Conservation (phyloP, 64 coral and sea anemone genomes). For the Stylophora pistillata region DNA sequence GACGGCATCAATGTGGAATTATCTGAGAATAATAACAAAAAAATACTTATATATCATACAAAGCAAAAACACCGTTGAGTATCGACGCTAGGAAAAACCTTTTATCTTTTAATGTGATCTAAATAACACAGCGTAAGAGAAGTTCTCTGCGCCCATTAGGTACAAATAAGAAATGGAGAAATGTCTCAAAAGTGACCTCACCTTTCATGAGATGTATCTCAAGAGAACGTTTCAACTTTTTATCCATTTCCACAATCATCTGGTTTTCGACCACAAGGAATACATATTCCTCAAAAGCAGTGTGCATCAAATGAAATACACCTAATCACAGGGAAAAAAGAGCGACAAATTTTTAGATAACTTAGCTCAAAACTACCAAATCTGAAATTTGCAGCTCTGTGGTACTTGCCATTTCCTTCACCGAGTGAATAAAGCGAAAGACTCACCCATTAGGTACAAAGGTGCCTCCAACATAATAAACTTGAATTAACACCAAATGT, state of each 20-base stretch:
- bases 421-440: too few relatives aligned
- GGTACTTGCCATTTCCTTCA: too few relatives aligned
- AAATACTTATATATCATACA: background rate
- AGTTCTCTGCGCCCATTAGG: background rate
- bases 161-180: background rate
- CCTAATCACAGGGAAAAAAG: conserved; percentile 40
- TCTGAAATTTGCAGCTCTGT: background rate
- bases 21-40: background rate
- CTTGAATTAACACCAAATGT: too few relatives aligned
- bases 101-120: too few relatives aligned
- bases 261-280: conserved; percentile 95
- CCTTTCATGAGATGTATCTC: conserved; percentile 65
- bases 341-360: background rate
- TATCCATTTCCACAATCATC: conserved; percentile 73
- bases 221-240: conserved; percentile 58
- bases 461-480: too few relatives aligned
- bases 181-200: conserved; percentile 1
- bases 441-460: too few relatives aligned
- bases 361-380: background rate
- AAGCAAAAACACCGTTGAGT: background rate
- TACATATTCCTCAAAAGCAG: conserved; percentile 91
- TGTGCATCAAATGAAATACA: conserved; percentile 91
- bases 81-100: too few relatives aligned
- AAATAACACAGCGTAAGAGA: background rate
- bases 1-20: background rate